A percentile compares a stretch with the other conserved stretches of the same genome.
Conservation (phyloP, 2,888 invertebrate genomes). For the Chloromyia formosa region DNA sequence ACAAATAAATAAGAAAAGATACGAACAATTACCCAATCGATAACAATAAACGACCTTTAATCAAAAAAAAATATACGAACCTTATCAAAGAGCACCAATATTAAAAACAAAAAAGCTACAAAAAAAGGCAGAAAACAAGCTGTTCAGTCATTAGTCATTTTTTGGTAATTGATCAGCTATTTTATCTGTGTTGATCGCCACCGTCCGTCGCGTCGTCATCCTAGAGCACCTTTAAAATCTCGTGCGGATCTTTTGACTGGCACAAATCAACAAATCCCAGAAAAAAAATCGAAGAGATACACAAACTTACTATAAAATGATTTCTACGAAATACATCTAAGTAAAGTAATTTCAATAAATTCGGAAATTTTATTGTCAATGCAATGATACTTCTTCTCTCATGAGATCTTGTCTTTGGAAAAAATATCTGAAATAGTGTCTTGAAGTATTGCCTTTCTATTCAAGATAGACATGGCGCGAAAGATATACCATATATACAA, state of each 20-base stretch:
- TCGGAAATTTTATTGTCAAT: slow-evolving; percentile 27
- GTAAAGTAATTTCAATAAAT: slow-evolving; percentile 30
- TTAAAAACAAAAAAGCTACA: too few relatives aligned
- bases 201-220: too few relatives aligned
- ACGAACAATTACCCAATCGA: slow-evolving; percentile 16
- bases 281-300: neutral
- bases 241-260: too few relatives aligned
- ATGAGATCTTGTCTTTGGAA: too few relatives aligned
- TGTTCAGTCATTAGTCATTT: neutral
- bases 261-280: neutral
- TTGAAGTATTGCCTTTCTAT: slow-evolving; percentile 25
- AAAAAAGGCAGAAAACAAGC: slow-evolving; percentile 5
- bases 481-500: too few relatives aligned
- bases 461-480: too few relatives aligned
- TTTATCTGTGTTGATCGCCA: neutral
- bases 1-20: neutral
- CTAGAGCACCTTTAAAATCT: too few relatives aligned
- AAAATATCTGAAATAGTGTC: slow-evolving; percentile 15
- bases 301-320: neutral
- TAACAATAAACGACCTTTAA: too few relatives aligned
- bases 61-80: too few relatives aligned
- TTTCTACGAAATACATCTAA: slow-evolving; percentile 19
- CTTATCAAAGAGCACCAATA: too few relatives aligned
- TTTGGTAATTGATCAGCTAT: slow-evolving; percentile 28
- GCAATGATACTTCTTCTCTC: slow-evolving; percentile 16